These are phyloP conservation scores for Eupithecia subfuscata DNA, from an alignment of 2,888 invertebrate species.

Conservation along the genomic window DNA sequence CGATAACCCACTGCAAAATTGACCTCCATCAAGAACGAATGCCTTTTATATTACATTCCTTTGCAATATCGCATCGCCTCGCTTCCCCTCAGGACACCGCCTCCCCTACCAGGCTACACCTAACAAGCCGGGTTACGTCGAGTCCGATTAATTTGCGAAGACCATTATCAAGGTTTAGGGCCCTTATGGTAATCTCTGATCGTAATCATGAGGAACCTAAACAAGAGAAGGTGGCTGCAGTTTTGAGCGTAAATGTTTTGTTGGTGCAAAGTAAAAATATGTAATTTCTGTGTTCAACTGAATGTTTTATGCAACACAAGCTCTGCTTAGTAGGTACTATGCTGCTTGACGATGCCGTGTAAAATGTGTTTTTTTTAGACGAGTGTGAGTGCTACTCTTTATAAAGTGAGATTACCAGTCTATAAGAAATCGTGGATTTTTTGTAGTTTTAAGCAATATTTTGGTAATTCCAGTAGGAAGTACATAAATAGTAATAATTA, in stretches of 20 bases:
- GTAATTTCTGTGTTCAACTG: not conserved
- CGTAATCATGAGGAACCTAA: not conserved
- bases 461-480: not conserved
- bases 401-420: no score
- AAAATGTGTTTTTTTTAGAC: no score
- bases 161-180: conserved; percentile 37
- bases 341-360: not conserved
- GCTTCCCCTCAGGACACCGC: not conserved
- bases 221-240: not conserved
- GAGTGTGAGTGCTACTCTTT: no score
- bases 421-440: no score
- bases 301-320: not conserved
- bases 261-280: not conserved
- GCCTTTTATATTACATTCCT: not conserved
- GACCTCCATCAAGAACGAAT: no score
- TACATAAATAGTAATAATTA: not conserved
- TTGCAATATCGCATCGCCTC: not conserved
- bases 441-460: not conserved
- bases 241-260: not conserved
- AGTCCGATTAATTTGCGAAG: conserved; percentile 53
- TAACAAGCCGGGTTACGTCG: conserved; percentile 3
- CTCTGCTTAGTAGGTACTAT: not conserved
- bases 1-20: not conserved
- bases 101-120: not conserved
- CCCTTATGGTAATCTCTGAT: conserved; percentile 24